Evolutionary conservation across 2,888 invertebrate genomes (phyloP).

Genomic region (Andrena chrysosceles): DNA sequence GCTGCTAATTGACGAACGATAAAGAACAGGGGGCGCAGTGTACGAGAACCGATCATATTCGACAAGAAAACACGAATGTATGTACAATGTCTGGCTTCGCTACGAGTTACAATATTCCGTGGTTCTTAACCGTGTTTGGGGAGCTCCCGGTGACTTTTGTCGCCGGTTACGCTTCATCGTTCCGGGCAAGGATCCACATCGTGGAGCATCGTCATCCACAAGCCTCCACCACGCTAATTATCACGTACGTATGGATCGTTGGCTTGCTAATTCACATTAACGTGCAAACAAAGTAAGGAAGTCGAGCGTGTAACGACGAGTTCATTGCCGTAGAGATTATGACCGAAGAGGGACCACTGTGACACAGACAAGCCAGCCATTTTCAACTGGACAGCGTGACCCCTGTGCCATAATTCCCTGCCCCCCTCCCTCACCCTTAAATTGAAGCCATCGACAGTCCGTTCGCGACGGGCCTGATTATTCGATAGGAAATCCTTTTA

Average conservation of each 20-base stretch:
- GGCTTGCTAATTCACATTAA: conserved; percentile 59
- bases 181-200: background rate
- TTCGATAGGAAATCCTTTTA: conserved; percentile 62
- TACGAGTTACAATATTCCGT: background rate
- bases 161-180: conserved; percentile 34
- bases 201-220: background rate
- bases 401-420: background rate
- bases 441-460: conserved; percentile 71
- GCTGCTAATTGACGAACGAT: too few relatives aligned
- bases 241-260: conserved; percentile 59
- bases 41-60: background rate
- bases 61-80: too few relatives aligned
- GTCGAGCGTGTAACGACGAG: conserved; percentile 69
- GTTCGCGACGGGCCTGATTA: conserved; percentile 68
- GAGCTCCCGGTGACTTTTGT: conserved; percentile 28
- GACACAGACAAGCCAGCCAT: conserved; percentile 56
- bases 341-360: conserved; percentile 28
- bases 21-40: too few relatives aligned
- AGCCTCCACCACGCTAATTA: conserved; percentile 64
- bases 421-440: conserved; percentile 59
- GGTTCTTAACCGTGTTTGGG: conserved; percentile 32
- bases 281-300: conserved; percentile 67
- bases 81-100: background rate
- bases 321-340: conserved; percentile 58
- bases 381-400: conserved; percentile 67